These are phyloP conservation scores for Bugula neritina DNA, from an alignment of 2,888 invertebrate genomes.

Conservation along the genomic window DNA sequence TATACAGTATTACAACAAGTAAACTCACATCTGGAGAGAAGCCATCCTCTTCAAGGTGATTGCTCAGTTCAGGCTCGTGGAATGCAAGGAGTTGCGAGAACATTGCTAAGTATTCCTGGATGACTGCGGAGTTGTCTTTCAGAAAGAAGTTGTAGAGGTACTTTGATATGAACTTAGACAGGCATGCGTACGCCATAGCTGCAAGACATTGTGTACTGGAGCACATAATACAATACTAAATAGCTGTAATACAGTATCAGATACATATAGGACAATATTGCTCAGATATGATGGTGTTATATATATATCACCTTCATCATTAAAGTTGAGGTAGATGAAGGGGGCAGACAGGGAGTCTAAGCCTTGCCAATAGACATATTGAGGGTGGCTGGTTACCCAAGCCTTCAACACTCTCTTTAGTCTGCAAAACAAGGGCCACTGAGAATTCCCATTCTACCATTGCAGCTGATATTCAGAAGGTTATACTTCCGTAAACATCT, in stretches of 20 bases:
- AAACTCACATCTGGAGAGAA: slow-evolving; percentile 78
- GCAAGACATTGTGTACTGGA: slow-evolving; percentile 47
- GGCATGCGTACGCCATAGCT: slow-evolving; percentile 90
- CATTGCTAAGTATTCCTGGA: slow-evolving; percentile 93
- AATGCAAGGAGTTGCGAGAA: slow-evolving; percentile 93
- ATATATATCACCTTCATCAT: slow-evolving; percentile 72
- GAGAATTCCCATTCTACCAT: no score
- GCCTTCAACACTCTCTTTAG: slow-evolving; percentile 89
- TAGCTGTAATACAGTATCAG: not conserved
- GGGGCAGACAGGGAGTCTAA: slow-evolving; percentile 95
- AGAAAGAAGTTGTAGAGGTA: slow-evolving; percentile 94
- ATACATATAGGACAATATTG: not conserved
- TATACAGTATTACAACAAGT: no score
- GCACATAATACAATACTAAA: not conserved
- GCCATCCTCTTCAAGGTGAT: slow-evolving; percentile 82
- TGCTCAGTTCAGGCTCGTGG: slow-evolving; percentile 85
- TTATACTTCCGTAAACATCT: no score
- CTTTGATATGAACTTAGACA: slow-evolving; percentile 90
- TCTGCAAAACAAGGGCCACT: no score
- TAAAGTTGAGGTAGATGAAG: slow-evolving; percentile 91
- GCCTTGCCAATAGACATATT: slow-evolving; percentile 99
- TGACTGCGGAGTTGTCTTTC: slow-evolving; percentile 90
- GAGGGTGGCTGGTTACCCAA: slow-evolving; percentile 86
- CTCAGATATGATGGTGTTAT: not conserved
- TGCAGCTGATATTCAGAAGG: no score